phyloP scores from a whole-genome alignment of 1,140 invertebrate genomes.

The Phortica variegata region DNA sequence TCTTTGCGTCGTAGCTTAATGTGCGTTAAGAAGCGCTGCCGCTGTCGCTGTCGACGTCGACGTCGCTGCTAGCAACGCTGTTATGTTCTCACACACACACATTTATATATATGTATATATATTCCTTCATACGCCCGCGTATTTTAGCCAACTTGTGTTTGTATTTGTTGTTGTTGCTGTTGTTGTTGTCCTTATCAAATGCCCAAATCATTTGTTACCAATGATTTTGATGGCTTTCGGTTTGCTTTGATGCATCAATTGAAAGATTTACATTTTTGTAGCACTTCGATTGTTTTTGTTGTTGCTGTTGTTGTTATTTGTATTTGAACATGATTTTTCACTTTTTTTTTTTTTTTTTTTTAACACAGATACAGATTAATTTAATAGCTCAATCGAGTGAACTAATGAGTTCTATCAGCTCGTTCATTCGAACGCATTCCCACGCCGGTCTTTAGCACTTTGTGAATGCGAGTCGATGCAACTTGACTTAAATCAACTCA shows the following conservation, averaged over 20 bases:
- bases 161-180: conserved; percentile 14
- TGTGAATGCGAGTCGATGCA: neutral
- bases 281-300: neutral
- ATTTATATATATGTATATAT: too few relatives aligned
- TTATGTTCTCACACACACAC: too few relatives aligned
- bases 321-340: conserved; percentile 44
- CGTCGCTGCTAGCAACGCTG: conserved; percentile 4
- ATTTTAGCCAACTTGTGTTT: conserved; percentile 20
- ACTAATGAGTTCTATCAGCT: too few relatives aligned
- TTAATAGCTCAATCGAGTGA: too few relatives aligned
- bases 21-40: neutral
- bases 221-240: conserved; percentile 1
- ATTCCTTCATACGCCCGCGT: too few relatives aligned
- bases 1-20: conserved; percentile 33
- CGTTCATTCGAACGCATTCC: too few relatives aligned
- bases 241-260: neutral
- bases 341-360: too few relatives aligned
- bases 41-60: too few relatives aligned
- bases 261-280: too few relatives aligned
- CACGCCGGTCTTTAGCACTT: conserved; percentile 21
- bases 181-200: conserved; percentile 44
- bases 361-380: too few relatives aligned
- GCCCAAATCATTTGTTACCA: conserved; percentile 31
- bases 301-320: conserved; percentile 20
- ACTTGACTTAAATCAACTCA: neutral